A percentile compares a stretch with the other conserved stretches of the same genome.
Conservation (phyloP, 2,888 invertebrate species). For the Vannuccia rotundouncinata region DNA sequence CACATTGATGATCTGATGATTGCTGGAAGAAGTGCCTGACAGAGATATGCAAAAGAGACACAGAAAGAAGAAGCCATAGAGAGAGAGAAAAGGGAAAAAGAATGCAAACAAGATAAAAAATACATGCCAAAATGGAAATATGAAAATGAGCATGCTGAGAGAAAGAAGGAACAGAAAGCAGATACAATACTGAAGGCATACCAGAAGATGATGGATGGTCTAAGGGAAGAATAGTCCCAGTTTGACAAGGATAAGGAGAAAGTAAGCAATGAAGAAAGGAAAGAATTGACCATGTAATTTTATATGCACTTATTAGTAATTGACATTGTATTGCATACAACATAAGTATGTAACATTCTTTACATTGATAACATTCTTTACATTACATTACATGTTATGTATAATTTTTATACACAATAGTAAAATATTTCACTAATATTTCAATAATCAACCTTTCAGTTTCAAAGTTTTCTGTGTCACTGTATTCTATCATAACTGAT, state of each 20-base stretch:
- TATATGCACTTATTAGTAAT: too few species aligned
- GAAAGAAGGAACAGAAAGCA: conserved; percentile 13
- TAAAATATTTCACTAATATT: too few species aligned
- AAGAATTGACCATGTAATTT: conserved; percentile 8
- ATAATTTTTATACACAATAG: too few species aligned
- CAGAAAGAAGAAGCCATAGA: conserved; percentile 1
- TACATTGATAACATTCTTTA: too few species aligned
- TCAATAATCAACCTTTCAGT: too few species aligned
- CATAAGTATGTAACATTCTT: too few species aligned
- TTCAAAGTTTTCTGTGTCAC: background rate
- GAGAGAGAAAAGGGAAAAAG: background rate
- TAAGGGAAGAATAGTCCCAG: background rate
- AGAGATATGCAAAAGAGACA: background rate
- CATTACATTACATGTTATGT: too few species aligned
- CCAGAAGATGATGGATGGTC: conserved; percentile 17
- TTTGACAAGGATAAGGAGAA: conserved; percentile 14
- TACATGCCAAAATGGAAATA: background rate
- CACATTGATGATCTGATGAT: background rate
- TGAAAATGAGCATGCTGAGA: background rate
- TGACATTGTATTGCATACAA: too few species aligned
- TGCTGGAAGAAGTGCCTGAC: conserved; percentile 18
- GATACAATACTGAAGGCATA: conserved; percentile 21
- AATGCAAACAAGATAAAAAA: background rate
- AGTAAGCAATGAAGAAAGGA: background rate
- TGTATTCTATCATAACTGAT: background rate